A percentile compares a stretch with the other conserved stretches of the same genome.
Conservation (phyloP, 2,888 invertebrate genomes). For the Eristalis intricaria region DNA sequence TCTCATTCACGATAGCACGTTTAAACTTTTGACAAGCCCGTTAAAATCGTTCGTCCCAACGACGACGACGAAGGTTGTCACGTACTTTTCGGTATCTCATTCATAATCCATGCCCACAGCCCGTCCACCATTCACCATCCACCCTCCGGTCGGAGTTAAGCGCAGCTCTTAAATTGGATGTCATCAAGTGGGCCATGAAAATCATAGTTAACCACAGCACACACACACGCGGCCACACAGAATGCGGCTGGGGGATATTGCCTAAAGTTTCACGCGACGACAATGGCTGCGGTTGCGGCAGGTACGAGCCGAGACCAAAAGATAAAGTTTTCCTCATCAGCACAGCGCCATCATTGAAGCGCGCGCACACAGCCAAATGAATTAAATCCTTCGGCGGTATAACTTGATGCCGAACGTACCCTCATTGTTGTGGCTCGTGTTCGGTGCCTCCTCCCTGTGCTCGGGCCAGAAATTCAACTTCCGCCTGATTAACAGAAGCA, state of each 20-base stretch:
- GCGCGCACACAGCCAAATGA: background rate
- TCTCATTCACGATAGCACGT: conserved; percentile 8
- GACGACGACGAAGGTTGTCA: background rate
- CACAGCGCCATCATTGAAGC: background rate
- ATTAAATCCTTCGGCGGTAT: background rate
- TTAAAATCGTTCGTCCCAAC: conserved; percentile 15
- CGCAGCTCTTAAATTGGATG: background rate
- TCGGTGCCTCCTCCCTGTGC: background rate
- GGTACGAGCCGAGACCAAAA: background rate
- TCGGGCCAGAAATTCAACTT: conserved; percentile 39
- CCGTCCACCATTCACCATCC: background rate
- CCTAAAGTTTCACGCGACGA: background rate
- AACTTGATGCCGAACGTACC: no score
- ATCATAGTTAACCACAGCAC: background rate
- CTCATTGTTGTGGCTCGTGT: background rate
- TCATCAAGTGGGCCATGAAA: background rate
- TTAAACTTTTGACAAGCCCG: conserved; percentile 38
- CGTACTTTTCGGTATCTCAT: background rate
- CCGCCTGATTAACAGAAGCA: conserved; percentile 51
- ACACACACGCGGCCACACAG: background rate
- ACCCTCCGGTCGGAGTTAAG: background rate
- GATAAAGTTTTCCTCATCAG: background rate
- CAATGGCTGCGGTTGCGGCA: background rate
- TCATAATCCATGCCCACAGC: background rate
- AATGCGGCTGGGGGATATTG: background rate